Evolutionary conservation across 2,113 vertebrate genomes (phyloP), one percentile per base, ranked within the genome.

Genomic region (Aplodontia rufa): DNA sequence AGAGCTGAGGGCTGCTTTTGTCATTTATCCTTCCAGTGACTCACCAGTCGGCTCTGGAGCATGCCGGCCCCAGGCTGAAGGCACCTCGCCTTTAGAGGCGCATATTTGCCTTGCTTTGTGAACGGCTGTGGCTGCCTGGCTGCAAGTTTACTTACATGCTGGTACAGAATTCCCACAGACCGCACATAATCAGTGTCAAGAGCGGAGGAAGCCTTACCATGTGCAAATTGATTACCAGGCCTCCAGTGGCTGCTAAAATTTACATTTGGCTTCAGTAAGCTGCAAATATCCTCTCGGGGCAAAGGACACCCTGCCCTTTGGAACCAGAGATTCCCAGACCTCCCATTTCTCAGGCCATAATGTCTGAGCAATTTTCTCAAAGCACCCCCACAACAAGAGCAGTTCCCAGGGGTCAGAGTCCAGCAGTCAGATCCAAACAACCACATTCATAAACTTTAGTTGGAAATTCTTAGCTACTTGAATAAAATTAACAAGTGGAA

Each of bases 1-100:
- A 20, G 89, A 91, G 92, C 55, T 81, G 86, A 90, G 71, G 26
- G 88, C 97, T 94, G 96, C 94, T 95, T 97, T 98, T 97, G 95
- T 96, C 97, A 97, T 97, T 98, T 94, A 97, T 97, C 97, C 81
- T 96, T 97, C 90, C 95, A 91, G 88, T 95, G 92, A 97, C 97
- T 97, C 95, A 87, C 93, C 72, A 79, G 96, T 78, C 94, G 93
- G 80, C 68, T 51, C 97, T 92, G 87, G 74, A 78, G 62, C 79
- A 96, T 81, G 35, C 95, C 88, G 96, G 97, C 86, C 37, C 93
- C n/a, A 37, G 86, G n/a, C n/a, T n/a, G n/a, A n/a, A n/a, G n/a
- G 26, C 35, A 87, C 95, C 80, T 72, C 47, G 64, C 79, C 26
- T 32, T 28, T 88, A 97, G 95, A 96, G 91, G 94, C 90, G 87